Evolutionary conservation across 92 coral and sea anemone genomes (phyloP).

Genomic region (Virgularia gustaviana): DNA sequence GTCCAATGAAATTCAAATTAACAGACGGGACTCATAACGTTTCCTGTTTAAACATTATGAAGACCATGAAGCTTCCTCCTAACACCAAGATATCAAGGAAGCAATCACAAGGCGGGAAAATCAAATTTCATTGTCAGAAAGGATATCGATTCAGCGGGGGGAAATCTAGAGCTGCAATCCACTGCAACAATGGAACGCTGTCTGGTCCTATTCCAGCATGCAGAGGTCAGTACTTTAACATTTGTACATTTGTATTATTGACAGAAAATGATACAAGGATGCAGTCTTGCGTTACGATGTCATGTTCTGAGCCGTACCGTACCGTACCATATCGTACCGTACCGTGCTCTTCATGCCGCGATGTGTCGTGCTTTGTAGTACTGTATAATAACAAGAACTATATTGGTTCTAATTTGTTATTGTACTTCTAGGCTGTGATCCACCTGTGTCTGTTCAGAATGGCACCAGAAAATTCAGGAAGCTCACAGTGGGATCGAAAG

Average conservation of each 20-base stretch:
- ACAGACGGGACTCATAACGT: neutral
- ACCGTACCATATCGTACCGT: neutral
- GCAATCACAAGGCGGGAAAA: constrained; percentile 2
- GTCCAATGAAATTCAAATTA: neutral
- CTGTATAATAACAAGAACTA: too few relatives aligned
- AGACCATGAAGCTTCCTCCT: constrained; percentile 37
- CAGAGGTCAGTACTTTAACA: constrained; percentile 31
- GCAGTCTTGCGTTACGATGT: neutral
- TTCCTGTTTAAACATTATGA: constrained; percentile 3
- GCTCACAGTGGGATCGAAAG: constrained; percentile 5
- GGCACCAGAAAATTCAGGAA: neutral
- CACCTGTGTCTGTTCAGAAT: neutral
- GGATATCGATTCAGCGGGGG: constrained; percentile 47
- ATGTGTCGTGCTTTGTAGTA: too few relatives aligned
- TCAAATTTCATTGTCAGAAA: constrained; percentile 48
- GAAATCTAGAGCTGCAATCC: constrained; percentile 8
- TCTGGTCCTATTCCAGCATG: constrained; percentile 43
- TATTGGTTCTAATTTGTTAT: neutral
- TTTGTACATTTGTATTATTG: too few relatives aligned
- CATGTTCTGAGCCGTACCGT: neutral
- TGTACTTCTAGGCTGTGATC: neutral
- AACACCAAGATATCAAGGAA: constrained; percentile 27
- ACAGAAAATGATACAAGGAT: too few relatives aligned
- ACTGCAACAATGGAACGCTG: constrained; percentile 51
- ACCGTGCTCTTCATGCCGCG: neutral